A percentile compares a stretch with the other conserved stretches of the same genome.
Evolutionary conservation across 2,888 invertebrate genomes (phyloP).

Genomic region (Leptinotarsa rubiginosa): DNA sequence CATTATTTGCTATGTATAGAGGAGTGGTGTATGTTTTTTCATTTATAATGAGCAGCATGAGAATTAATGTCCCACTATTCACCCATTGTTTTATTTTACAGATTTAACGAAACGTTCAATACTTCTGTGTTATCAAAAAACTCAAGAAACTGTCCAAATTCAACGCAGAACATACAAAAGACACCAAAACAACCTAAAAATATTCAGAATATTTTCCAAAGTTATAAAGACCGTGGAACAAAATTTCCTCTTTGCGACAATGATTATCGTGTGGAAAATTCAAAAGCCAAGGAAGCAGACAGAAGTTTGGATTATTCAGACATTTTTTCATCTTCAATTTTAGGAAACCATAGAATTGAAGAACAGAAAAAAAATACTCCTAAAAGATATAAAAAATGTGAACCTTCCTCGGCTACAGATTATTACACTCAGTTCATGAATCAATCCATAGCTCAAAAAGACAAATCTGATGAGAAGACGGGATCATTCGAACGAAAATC

Average conservation of each 20-base stretch:
- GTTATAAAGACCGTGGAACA: background rate
- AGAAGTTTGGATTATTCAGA: conserved; percentile 24
- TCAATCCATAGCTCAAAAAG: conserved; percentile 15
- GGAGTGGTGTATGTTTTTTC: background rate
- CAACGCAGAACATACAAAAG: conserved; percentile 30
- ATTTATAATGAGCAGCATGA: background rate
- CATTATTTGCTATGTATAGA: too few relatives aligned
- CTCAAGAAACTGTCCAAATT: conserved; percentile 19
- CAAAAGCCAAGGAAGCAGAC: background rate
- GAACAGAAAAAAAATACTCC: conserved; percentile 5
- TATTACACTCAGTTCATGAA: conserved; percentile 28
- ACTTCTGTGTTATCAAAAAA: conserved; percentile 30
- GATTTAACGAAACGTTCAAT: conserved; percentile 30
- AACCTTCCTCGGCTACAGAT: conserved; percentile 23
- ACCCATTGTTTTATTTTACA: conserved; percentile 17
- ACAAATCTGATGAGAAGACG: conserved; percentile 11
- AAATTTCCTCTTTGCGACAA: conserved; percentile 31
- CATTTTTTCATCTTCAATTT: conserved; percentile 23
- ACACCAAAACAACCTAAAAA: conserved; percentile 4
- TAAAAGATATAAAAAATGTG: conserved; percentile 18
- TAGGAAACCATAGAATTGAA: conserved; percentile 9
- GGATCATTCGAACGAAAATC: background rate
- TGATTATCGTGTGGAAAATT: conserved; percentile 20
- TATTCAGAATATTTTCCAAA: conserved; percentile 4
- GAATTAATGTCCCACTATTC: background rate